Evolutionary conservation across 2,113 vertebrate genomes (phyloP).

Genomic region (Tamias sibiricus): DNA sequence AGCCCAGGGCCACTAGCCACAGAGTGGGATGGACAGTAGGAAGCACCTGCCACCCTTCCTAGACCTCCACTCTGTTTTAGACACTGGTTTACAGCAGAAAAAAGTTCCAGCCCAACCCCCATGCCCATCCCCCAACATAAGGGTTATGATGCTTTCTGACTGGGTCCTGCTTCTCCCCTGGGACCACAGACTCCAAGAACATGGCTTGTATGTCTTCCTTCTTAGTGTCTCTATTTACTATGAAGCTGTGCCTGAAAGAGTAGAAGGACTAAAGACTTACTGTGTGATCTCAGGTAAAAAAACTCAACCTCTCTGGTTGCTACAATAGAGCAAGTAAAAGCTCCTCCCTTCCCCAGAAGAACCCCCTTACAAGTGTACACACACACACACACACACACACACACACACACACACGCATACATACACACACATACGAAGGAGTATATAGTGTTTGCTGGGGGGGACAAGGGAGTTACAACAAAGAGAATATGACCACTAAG

Average conservation of each 20-base stretch:
- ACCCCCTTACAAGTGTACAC: not conserved
- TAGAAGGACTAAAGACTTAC: not conserved
- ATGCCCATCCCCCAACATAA: not conserved
- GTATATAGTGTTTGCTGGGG: not conserved
- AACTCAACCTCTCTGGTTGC: constrained; percentile 41
- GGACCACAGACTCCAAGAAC: not conserved
- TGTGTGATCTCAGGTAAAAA: constrained; percentile 49
- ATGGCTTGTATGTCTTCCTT: not conserved
- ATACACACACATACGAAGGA: not conserved
- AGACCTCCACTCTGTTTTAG: not conserved
- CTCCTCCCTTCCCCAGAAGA: not conserved
- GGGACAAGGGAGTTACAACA: not conserved
- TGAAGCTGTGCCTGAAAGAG: not conserved
- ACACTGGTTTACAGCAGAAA: not conserved
- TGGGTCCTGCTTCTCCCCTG: not conserved
- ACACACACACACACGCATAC: no score
- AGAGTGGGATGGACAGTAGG: not conserved
- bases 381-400: not conserved
- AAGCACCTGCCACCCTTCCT: not conserved
- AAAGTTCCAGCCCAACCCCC: not conserved
- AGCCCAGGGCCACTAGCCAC: not conserved
- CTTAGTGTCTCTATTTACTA: not conserved
- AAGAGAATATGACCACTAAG: constrained; percentile 15
- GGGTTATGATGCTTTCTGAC: not conserved
- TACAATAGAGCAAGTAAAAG: not conserved